Conservation (phyloP, 1,140 invertebrate species). For the Drosophila kurseongensis region DNA sequence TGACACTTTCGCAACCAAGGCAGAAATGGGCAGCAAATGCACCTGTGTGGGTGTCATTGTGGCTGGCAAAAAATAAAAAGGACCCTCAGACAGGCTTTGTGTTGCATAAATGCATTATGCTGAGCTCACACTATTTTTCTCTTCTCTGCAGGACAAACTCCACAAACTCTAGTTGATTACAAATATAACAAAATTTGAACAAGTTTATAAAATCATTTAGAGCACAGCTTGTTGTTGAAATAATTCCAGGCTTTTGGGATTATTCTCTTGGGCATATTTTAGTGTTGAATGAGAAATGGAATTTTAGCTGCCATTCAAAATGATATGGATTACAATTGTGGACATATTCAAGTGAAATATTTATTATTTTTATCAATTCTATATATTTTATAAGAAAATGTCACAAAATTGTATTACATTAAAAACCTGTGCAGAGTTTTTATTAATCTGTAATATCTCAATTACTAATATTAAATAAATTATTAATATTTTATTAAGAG, state of each 20-base stretch:
- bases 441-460: too few relatives aligned
- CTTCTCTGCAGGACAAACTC: neutral
- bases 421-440: too few relatives aligned
- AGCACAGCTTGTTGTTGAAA: neutral
- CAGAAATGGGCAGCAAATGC: constrained; percentile 15
- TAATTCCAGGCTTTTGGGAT: constrained; percentile 4
- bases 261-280: neutral
- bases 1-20: constrained; percentile 73
- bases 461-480: too few relatives aligned
- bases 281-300: neutral
- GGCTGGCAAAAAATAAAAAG: constrained; percentile 20
- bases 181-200: neutral
- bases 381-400: too few relatives aligned
- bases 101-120: constrained; percentile 24
- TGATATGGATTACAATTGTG: neutral
- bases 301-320: neutral
- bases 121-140: neutral
- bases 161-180: neutral
- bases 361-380: too few relatives aligned
- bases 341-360: neutral
- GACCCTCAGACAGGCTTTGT: constrained; percentile 2
- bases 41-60: constrained; percentile 10
- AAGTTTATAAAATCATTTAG: constrained; percentile 4
- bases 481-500: neutral
- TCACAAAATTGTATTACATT: too few relatives aligned